phyloP scores from a whole-genome alignment of 2,888 invertebrate species.

The Eupithecia vulgata region DNA sequence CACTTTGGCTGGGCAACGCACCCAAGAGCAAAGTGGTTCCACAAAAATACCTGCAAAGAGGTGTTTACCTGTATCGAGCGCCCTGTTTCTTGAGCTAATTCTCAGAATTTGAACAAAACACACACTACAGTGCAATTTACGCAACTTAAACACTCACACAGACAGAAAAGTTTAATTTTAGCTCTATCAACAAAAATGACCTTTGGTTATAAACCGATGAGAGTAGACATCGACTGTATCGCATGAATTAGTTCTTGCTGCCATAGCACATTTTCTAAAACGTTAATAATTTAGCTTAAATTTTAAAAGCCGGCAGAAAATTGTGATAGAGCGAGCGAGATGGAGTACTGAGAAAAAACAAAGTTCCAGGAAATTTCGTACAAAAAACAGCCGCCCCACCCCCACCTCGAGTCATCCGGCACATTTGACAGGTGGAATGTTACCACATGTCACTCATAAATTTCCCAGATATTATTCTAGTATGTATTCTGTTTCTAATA shows the following conservation, averaged over 20 bases:
- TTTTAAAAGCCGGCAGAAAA: constrained; percentile 35
- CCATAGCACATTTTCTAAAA: not conserved
- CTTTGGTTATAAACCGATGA: constrained; percentile 33
- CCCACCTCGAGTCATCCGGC: constrained; percentile 23
- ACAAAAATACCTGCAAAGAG: constrained; percentile 32
- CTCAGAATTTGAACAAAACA: constrained; percentile 74
- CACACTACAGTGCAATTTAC: constrained; percentile 50
- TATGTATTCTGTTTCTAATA: too few relatives aligned
- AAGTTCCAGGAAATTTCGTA: constrained; percentile 55
- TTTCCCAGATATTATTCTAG: constrained; percentile 3
- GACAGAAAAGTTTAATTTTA: constrained; percentile 65
- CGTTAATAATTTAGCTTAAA: not conserved
- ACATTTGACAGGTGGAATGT: constrained; percentile 49
- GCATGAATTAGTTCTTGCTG: not conserved
- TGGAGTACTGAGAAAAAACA: constrained; percentile 47
- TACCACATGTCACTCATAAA: constrained; percentile 35
- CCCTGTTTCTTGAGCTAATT: constrained; percentile 58
- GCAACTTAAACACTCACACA: constrained; percentile 54
- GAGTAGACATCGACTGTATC: not conserved
- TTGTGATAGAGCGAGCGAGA: constrained; percentile 45
- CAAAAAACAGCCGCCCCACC: constrained; percentile 48
- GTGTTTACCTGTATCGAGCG: constrained; percentile 68
- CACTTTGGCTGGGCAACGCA: constrained; percentile 17
- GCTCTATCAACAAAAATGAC: constrained; percentile 66
- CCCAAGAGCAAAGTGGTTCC: constrained; percentile 27